These are phyloP conservation scores for Litoditis marina DNA, from an alignment of 2,888 invertebrate species.

Conservation along the genomic window DNA sequence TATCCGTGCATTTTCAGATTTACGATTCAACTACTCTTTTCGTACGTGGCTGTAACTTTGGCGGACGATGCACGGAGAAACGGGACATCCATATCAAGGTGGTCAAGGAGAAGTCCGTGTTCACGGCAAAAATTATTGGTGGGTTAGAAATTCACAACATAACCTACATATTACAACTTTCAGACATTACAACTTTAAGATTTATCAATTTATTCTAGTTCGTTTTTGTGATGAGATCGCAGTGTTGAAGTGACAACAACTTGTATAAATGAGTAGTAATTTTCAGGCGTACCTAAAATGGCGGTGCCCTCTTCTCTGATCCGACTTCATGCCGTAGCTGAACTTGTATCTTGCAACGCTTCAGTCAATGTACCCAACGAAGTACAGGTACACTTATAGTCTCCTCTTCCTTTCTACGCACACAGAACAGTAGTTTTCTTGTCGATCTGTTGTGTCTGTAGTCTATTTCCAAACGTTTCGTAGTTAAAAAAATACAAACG, in stretches of 20 bases:
- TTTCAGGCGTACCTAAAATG: constrained; percentile 7
- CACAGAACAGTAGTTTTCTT: no score
- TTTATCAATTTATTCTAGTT: neutral
- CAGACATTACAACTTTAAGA: no score
- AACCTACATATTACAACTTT: no score
- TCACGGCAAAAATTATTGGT: constrained; percentile 28
- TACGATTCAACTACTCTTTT: no score
- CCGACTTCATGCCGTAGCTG: constrained; percentile 20
- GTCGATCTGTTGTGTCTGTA: no score
- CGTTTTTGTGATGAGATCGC: no score
- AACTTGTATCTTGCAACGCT: constrained; percentile 24
- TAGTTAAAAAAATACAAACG: no score
- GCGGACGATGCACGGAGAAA: constrained; percentile 23
- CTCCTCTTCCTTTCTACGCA: no score
- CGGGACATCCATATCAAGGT: constrained; percentile 17
- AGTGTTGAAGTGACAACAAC: neutral
- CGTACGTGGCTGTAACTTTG: constrained; percentile 36
- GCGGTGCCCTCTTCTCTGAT: constrained; percentile 22
- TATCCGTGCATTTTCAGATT: no score
- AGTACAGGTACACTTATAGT: constrained; percentile 30
- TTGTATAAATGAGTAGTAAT: no score
- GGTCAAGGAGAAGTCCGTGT: constrained; percentile 19
- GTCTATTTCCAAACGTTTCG: no score
- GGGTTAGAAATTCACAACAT: neutral
- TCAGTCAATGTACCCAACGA: constrained; percentile 18